Conservation (phyloP, 2,888 invertebrate species). For the Cantharis lateralis region DNA sequence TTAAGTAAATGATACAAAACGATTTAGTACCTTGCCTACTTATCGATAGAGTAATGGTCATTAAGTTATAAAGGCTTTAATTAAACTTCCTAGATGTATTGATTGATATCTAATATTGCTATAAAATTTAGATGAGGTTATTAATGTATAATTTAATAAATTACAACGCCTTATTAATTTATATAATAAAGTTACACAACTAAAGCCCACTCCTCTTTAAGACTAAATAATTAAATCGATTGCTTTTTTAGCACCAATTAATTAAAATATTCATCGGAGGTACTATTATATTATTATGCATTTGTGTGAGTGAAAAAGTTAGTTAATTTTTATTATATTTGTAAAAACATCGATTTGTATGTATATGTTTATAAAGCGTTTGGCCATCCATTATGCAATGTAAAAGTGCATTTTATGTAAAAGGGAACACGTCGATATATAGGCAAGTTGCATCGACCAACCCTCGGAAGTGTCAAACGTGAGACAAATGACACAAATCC, state of each 20-base stretch:
- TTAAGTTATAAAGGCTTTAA: not conserved
- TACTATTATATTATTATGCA: not conserved
- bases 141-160: not conserved
- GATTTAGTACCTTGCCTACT: not conserved
- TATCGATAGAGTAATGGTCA: not conserved
- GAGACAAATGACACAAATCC: conserved; percentile 41
- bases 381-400: not conserved
- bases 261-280: not conserved
- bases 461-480: conserved; percentile 34
- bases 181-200: not conserved
- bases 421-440: conserved; percentile 20
- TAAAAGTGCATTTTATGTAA: conserved; percentile 20
- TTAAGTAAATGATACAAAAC: not conserved
- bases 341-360: not conserved
- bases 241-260: not conserved
- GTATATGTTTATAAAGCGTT: not conserved
- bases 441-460: conserved; percentile 25
- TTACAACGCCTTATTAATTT: not conserved
- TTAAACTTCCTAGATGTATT: not conserved
- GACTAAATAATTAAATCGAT: not conserved
- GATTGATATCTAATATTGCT: not conserved
- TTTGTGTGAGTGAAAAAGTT: not conserved
- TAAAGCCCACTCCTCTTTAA: not conserved
- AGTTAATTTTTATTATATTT: not conserved
- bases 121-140: not conserved